Conservation (phyloP, 2,888 invertebrate genomes). For the Hirtodrosophila histrioides region DNA sequence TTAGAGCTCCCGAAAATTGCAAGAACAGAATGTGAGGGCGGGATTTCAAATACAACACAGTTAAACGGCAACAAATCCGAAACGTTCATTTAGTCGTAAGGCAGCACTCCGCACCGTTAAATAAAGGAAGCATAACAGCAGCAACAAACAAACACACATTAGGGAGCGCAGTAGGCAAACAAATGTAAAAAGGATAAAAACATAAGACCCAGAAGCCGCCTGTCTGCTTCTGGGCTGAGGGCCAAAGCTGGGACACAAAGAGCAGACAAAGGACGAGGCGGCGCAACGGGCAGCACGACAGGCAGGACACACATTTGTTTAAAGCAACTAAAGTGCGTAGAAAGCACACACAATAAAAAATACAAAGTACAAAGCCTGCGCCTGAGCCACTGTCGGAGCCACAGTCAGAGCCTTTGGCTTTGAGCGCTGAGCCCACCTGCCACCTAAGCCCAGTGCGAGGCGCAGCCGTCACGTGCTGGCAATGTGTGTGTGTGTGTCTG, state of each 20-base stretch:
- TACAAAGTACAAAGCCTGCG: slow-evolving; percentile 36
- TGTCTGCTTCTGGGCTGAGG: slow-evolving; percentile 3
- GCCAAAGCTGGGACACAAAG: slow-evolving; percentile 26
- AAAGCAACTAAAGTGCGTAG: slow-evolving; percentile 65
- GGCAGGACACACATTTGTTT: slow-evolving; percentile 67
- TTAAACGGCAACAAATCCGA: slow-evolving; percentile 63
- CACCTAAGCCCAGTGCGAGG: slow-evolving; percentile 36
- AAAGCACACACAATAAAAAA: slow-evolving; percentile 6
- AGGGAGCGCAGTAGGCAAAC: slow-evolving; percentile 40
- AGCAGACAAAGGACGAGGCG: slow-evolving; percentile 33
- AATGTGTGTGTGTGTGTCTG: slow-evolving; percentile 1
- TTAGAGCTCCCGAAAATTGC: slow-evolving; percentile 1
- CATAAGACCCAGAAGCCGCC: slow-evolving; percentile 34
- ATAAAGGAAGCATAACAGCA: slow-evolving; percentile 23
- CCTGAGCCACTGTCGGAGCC: slow-evolving; percentile 25
- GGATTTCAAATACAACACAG: slow-evolving; percentile 24
- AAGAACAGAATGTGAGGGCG: background rate
- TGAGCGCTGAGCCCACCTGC: slow-evolving; percentile 53
- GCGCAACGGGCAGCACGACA: slow-evolving; percentile 33
- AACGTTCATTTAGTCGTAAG: slow-evolving; percentile 59
- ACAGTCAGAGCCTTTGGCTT: slow-evolving; percentile 25
- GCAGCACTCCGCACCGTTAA: slow-evolving; percentile 4
- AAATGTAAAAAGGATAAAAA: slow-evolving; percentile 64
- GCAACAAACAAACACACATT: slow-evolving; percentile 44
- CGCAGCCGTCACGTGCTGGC: slow-evolving; percentile 58